Conservation (phyloP, 2,797 vertebrate genomes). For the Pangasius larnaudii region DNA sequence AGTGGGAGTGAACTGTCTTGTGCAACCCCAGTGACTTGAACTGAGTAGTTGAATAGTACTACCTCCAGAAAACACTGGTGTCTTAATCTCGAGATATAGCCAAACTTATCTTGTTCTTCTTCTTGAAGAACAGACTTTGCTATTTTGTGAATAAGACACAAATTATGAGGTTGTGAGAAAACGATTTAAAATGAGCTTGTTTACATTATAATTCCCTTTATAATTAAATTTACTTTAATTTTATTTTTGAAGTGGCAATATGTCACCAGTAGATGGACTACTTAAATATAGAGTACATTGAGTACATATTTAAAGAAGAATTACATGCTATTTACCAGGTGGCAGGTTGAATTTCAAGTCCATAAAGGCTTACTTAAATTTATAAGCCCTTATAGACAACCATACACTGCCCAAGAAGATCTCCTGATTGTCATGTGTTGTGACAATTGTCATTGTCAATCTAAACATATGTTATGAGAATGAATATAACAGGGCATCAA, state of each 20-base stretch:
- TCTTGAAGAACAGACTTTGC: not conserved
- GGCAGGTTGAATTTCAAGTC: not conserved
- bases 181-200: not conserved
- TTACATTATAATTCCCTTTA: not conserved
- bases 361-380: not conserved
- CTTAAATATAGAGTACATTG: not conserved
- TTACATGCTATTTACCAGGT: not conserved
- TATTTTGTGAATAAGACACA: not conserved
- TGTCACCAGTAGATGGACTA: not conserved
- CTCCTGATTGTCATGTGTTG: not conserved
- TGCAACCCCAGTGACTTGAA: not conserved
- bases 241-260: not conserved
- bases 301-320: not conserved
- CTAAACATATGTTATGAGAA: not conserved
- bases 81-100: not conserved
- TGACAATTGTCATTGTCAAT: not conserved
- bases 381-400: not conserved
- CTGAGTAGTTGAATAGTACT: not conserved
- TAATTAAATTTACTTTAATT: not conserved
- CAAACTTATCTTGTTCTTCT: not conserved
- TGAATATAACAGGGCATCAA: not conserved
- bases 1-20: too few relatives aligned
- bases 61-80: not conserved
- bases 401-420: not conserved
- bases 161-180: not conserved